Evolutionary conservation across 2,888 invertebrate species (phyloP), one percentile per base, ranked within the genome.

Genomic region (Caenorhabditis sp.): DNA sequence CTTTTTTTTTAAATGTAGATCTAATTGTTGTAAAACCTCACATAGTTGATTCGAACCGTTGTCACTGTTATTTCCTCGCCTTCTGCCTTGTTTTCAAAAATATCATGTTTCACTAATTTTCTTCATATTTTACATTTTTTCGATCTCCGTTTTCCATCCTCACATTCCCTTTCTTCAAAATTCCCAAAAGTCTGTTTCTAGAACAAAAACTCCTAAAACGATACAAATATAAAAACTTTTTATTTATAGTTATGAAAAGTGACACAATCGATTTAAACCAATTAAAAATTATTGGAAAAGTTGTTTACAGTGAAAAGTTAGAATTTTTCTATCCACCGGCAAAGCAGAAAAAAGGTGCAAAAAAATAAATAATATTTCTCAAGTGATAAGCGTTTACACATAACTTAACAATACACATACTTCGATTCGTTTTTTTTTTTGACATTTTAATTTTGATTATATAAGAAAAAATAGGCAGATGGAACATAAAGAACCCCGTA

Each of bases 351-450:
- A 53, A 53, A 53, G 8, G 12, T 53, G 53, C 25, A 53, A 53
- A 56, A 52, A 56, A 26, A 56, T 10, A 26, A 26, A 53, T 1
- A 53, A 8, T 21, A 8, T 53, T 53, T 53, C n/a, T 23, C 21
- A 56, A 56, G 27, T 56, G 56, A 56, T 52, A 52, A 20, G 56
- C 56, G 5, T 14, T 56, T 56, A 56, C 56, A 56, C 56, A 56
- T 56, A 56, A 53, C 53, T 23, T 7, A 53, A 56, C 56, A 26
- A 56, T 56, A 56, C 56, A 56, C 56, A 56, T 56, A 56, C 43
- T 43, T 43, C 14, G 43, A 43, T 43, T 43, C 43, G 56, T 56
- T 56, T 26, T 10, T 20, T 21, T 23, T 26, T 26, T 3, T 2
- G 26, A 26, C 4, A 56, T 56, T 56, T 17, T 23, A 8, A 31